phyloP scores from a whole-genome alignment of 2,113 vertebrate species.

The Rhinoptilus africanus region DNA sequence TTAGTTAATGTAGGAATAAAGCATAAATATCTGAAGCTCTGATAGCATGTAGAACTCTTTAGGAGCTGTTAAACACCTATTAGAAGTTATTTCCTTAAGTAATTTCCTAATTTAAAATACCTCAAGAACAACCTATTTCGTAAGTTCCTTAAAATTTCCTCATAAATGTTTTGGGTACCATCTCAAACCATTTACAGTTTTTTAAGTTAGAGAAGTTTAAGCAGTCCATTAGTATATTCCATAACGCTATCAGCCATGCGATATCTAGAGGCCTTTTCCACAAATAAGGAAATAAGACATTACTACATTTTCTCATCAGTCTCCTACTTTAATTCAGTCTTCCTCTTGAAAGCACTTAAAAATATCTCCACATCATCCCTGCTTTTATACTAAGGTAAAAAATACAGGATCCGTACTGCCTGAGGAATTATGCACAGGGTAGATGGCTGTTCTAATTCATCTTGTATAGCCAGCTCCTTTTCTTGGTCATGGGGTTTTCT shows the following conservation, averaged over 20 bases:
- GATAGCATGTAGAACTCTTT: neutral
- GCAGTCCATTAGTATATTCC: neutral
- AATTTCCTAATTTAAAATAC: neutral
- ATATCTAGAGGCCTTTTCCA: neutral
- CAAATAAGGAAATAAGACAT: neutral
- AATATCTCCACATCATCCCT: neutral
- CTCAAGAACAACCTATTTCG: neutral
- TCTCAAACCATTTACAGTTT: neutral
- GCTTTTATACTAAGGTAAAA: neutral
- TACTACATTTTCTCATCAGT: neutral
- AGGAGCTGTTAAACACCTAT: neutral
- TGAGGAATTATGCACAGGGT: neutral
- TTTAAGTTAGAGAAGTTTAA: neutral
- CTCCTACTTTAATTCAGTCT: neutral
- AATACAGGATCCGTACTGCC: neutral
- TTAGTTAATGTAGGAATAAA: neutral
- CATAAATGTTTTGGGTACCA: neutral
- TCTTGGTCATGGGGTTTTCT: neutral
- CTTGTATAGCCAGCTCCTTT: neutral
- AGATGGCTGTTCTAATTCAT: neutral
- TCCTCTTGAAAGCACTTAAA: neutral
- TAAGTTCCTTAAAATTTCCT: neutral
- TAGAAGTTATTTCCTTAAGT: neutral
- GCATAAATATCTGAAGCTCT: neutral
- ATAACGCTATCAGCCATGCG: neutral